A percentile compares a stretch with the other conserved stretches of the same genome.
Conservation (phyloP, 2,113 vertebrate species). For the Aspidoscelis tigris region DNA sequence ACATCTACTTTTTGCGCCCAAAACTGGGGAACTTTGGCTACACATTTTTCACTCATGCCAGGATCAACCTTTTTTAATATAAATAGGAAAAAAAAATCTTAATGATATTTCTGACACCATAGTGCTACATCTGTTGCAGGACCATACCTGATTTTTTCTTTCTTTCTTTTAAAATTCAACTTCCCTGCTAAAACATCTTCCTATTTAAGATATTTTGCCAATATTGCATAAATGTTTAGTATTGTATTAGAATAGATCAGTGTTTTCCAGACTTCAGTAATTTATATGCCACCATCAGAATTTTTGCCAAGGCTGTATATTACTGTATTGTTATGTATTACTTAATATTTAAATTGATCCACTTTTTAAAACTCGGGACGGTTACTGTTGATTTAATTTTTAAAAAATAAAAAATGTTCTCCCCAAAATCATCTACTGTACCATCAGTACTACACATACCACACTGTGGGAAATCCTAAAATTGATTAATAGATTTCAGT, state of each 20-base stretch:
- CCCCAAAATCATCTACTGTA: too few relatives aligned
- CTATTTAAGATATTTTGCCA: conserved; percentile 7
- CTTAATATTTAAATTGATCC: too few relatives aligned
- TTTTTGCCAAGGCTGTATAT: too few relatives aligned
- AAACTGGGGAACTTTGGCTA: neutral
- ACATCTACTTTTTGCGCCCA: neutral
- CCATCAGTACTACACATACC: too few relatives aligned
- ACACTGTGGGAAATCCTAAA: too few relatives aligned
- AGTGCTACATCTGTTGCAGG: neutral
- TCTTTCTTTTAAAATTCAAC: neutral
- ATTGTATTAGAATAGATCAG: conserved; percentile 35
- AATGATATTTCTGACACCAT: neutral
- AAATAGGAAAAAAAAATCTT: neutral
- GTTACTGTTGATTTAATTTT: too few relatives aligned
- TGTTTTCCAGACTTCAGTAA: neutral
- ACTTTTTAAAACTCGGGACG: too few relatives aligned
- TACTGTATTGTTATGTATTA: too few relatives aligned
- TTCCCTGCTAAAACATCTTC: neutral
- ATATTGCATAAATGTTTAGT: conserved; percentile 34
- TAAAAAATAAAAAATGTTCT: too few relatives aligned
- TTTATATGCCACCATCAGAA: too few relatives aligned
- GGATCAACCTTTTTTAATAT: neutral
- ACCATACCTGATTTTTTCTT: neutral
- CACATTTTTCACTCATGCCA: neutral
- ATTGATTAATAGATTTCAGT: too few relatives aligned